Percentiles rank a stretch among this genome's conserved stretches.
Evolutionary conservation across 2,113 vertebrate genomes (phyloP).

Genomic region (Struthio camelus): DNA sequence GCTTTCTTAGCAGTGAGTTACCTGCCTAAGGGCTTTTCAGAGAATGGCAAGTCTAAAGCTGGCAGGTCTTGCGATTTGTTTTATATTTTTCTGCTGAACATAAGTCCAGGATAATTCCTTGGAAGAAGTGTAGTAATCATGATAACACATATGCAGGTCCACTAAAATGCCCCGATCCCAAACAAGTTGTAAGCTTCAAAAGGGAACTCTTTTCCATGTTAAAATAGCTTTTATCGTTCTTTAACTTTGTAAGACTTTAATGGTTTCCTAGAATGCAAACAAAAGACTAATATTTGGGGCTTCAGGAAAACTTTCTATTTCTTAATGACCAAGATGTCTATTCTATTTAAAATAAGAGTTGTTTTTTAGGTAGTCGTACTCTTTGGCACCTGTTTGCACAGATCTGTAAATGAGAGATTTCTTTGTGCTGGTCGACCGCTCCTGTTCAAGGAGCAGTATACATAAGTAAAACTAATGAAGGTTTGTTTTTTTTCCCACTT

Average conservation of each 20-base stretch:
- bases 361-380: neutral
- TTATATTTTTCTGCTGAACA: conserved; percentile 8
- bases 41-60: conserved; percentile 11
- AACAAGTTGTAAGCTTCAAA: neutral
- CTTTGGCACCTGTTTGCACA: neutral
- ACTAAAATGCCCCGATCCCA: neutral
- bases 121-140: neutral
- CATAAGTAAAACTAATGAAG: neutral
- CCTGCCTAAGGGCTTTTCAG: conserved; percentile 53
- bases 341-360: neutral
- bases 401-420: neutral
- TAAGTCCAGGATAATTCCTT: neutral
- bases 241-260: neutral
- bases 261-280: neutral
- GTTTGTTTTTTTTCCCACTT: neutral
- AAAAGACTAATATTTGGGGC: neutral
- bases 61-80: conserved; percentile 25
- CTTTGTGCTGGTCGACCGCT: neutral
- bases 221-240: neutral
- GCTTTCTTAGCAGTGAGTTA: conserved; percentile 52
- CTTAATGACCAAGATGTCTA: neutral
- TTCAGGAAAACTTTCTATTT: neutral
- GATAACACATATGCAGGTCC: neutral
- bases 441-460: neutral
- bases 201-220: neutral